phyloP scores from a whole-genome alignment of 2,113 vertebrate species.

The Copsychus sechellarum region DNA sequence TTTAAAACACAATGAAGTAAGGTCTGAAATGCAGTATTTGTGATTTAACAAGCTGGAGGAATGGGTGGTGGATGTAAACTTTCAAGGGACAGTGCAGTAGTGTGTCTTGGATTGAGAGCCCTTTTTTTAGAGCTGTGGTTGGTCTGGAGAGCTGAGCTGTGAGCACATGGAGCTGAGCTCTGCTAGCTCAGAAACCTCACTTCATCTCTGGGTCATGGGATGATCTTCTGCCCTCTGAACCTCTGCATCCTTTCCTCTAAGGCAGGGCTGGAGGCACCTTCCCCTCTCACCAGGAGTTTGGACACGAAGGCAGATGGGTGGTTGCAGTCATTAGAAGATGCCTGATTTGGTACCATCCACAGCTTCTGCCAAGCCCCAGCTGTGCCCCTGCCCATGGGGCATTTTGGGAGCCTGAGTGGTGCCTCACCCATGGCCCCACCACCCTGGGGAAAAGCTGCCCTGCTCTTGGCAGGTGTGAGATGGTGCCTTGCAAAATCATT shows the following conservation, averaged over 20 bases:
- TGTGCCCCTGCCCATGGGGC: not conserved
- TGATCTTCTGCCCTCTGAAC: not conserved
- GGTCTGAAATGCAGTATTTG: not conserved
- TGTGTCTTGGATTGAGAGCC: not conserved
- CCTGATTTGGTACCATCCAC: not conserved
- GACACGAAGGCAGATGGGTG: not conserved
- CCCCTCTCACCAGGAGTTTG: not conserved
- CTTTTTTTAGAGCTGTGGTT: not conserved
- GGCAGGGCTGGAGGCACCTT: not conserved
- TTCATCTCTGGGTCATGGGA: not conserved
- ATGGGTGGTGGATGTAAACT: not conserved
- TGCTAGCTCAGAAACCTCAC: not conserved
- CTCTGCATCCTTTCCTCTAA: not conserved
- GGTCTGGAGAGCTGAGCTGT: not conserved
- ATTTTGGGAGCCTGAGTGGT: not conserved
- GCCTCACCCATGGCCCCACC: not conserved
- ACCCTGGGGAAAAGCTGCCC: not conserved
- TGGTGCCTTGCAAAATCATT: not conserved
- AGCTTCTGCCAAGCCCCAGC: not conserved
- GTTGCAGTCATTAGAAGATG: not conserved
- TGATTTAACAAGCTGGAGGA: not conserved
- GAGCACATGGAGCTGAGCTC: not conserved
- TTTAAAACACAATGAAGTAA: slow-evolving; percentile 6
- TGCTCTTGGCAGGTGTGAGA: not conserved
- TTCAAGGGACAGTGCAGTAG: not conserved